Base-by-base conservation (phyloP, 1,140 invertebrate genomes). In the Drosophila tsacasi region DNA sequence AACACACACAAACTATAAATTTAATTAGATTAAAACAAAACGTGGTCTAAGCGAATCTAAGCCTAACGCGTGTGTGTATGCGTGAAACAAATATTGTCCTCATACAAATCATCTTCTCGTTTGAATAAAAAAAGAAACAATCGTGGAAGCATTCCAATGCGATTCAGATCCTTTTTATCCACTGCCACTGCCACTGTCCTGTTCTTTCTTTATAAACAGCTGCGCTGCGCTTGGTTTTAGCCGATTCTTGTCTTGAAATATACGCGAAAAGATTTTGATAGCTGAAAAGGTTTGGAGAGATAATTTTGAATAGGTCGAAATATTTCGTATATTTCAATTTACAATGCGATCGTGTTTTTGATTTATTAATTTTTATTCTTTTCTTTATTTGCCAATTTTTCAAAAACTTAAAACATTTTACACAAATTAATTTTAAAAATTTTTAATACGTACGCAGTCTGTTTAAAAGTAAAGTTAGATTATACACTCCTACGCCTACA, bases 331-430 rank as follows among this genome's bases (percentile, higher is more conserved):
- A 72, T 80, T 78, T 87, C 57, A 89, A 81, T 79, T 63, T 66
- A 73, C 47, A 74, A 72, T 54, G 44, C 52, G 40, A 46, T 77
- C 63, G 66, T 67, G 42, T 77, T 82, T 85, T 90, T 90, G 72
- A 85, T 90, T 90, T 90, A 90, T 90, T 85, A 90, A 90, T 90
- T 90, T 90, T 90, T 90, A 89, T 87, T 87, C 62, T 87, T 87
- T 87, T 87, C 85, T 90, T 90, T 90, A 90, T 90, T 90, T 90
- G 85, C 85, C 85, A 90, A 90, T 90, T 90, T 90, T 81, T 87
- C 84, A 87, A 90, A 81, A 90, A 90, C 85, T 90, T 90, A 90
- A 90, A 90, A 90, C 85, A 90, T 90, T 90, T 90, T 90, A 90
- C 85, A 90, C 75, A 83, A 83, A 85, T 90, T 90, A 90, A 90